Percentiles rank a stretch among this genome's conserved stretches.
Evolutionary conservation across 2,113 vertebrate genomes (phyloP).

Genomic region (Mixornis gularis): DNA sequence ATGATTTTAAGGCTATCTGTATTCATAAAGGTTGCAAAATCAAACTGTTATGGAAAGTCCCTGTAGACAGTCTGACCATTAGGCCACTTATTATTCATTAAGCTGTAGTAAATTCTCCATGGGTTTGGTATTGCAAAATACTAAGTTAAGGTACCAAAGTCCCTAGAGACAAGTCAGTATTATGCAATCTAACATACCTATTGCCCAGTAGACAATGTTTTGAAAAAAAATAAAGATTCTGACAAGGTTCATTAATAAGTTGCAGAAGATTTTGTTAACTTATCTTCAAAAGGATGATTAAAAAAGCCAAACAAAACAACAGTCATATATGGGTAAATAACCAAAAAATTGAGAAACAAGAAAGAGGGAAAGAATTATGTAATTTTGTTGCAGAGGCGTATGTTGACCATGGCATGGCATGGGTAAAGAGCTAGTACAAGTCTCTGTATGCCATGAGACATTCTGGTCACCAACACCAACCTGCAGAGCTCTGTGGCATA

Average conservation of each 20-base stretch:
- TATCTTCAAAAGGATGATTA: not conserved
- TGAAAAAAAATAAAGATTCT: not conserved
- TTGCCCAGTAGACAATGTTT: accelerated
- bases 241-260: not conserved
- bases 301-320: not conserved
- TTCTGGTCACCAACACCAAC: not conserved
- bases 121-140: not conserved
- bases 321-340: not conserved
- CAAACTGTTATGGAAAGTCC: not conserved
- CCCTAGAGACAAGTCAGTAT: not conserved
- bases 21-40: not conserved
- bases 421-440: not conserved
- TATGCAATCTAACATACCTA: not conserved
- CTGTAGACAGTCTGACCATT: not conserved
- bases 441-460: not conserved
- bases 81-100: not conserved
- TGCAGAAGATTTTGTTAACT: not conserved
- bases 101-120: not conserved
- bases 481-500: not conserved
- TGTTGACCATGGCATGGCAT: not conserved
- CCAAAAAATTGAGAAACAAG: accelerated
- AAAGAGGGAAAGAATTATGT: accelerated
- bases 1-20: not conserved
- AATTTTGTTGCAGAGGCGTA: not conserved
- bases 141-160: not conserved